These are phyloP conservation scores for Plodia interpunctella DNA, from an alignment of 1,140 invertebrate species.

Conservation along the genomic window DNA sequence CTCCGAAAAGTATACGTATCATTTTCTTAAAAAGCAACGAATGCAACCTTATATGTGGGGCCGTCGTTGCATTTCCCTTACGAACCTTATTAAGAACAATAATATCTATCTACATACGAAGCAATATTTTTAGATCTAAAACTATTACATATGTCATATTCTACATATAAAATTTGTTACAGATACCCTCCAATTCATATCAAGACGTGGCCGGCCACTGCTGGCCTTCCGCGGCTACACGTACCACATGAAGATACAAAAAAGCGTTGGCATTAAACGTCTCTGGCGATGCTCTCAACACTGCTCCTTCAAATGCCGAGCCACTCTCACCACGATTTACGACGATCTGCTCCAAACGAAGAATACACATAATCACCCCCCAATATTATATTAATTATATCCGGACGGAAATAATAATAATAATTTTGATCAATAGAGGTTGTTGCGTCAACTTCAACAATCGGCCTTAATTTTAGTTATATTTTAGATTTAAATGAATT, in stretches of 20 bases:
- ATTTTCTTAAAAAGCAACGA: too few relatives aligned
- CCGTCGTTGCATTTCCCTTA: too few relatives aligned
- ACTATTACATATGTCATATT: not conserved
- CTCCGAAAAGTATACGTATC: too few relatives aligned
- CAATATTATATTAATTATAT: not conserved
- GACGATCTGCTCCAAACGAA: constrained; percentile 21
- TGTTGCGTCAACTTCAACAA: too few relatives aligned
- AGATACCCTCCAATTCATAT: constrained; percentile 25
- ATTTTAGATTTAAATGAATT: too few relatives aligned
- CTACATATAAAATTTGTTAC: not conserved
- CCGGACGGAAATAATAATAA: too few relatives aligned
- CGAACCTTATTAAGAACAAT: too few relatives aligned
- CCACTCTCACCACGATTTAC: constrained; percentile 27
- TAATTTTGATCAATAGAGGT: too few relatives aligned
- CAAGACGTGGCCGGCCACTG: constrained; percentile 34
- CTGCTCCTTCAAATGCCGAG: constrained; percentile 27
- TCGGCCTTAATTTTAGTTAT: too few relatives aligned
- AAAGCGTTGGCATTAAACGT: constrained; percentile 16
- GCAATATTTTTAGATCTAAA: too few relatives aligned
- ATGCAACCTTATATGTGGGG: too few relatives aligned
- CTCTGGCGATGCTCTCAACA: constrained; percentile 33
- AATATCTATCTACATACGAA: too few relatives aligned
- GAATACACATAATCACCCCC: constrained; percentile 31
- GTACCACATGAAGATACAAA: constrained; percentile 28
- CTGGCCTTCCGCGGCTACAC: constrained; percentile 30